A percentile compares a stretch with the other conserved stretches of the same genome.
These are phyloP conservation scores for Mionectes macconnelli DNA, from an alignment of 2,113 vertebrate species.

Conservation along the genomic window DNA sequence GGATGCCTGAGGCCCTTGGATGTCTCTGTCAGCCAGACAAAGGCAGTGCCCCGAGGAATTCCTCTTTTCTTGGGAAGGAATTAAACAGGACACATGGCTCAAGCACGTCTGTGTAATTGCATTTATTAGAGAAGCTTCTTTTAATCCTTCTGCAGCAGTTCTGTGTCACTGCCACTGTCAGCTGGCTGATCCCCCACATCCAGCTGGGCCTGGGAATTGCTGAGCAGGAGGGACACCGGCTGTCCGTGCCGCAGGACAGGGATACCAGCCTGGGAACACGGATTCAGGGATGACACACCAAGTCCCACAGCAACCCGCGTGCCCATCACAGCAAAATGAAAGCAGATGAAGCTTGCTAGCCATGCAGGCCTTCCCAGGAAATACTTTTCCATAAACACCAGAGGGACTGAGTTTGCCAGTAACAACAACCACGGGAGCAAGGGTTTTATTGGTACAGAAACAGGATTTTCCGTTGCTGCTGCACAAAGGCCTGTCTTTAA, in stretches of 20 bases:
- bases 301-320: not conserved
- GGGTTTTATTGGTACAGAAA: conserved; percentile 43
- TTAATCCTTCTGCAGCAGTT: not conserved
- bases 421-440: conserved; percentile 27
- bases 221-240: not conserved
- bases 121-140: conserved; percentile 37
- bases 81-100: conserved; percentile 23
- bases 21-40: not conserved
- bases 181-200: not conserved
- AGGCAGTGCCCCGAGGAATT: conserved; percentile 30
- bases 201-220: not conserved
- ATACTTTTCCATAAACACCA: conserved; percentile 36
- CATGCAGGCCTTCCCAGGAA: conserved; percentile 3
- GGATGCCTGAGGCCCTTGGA: not conserved
- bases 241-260: not conserved
- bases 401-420: conserved; percentile 5
- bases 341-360: conserved; percentile 5
- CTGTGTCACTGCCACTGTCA: not conserved
- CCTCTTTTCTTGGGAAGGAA: conserved; percentile 3
- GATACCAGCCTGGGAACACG: not conserved
- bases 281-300: not conserved
- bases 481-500: conserved; percentile 21
- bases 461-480: conserved; percentile 51
- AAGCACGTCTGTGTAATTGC: not conserved
- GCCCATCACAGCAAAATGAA: not conserved